Conservation (phyloP, 2,113 vertebrate genomes). For the Dermatemys mawii region DNA sequence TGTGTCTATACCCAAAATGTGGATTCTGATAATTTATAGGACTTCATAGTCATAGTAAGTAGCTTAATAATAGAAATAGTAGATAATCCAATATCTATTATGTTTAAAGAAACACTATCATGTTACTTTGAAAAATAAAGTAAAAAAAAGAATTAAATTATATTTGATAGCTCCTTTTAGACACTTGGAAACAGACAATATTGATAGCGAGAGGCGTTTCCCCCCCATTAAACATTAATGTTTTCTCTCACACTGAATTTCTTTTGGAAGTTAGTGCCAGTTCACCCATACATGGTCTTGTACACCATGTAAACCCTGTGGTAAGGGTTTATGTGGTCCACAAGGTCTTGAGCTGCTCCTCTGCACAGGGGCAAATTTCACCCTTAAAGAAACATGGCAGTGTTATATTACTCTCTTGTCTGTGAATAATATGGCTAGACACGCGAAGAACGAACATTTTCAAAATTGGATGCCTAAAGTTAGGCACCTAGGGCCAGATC, state of each 20-base stretch:
- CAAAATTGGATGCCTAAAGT: background rate
- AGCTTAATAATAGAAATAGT: background rate
- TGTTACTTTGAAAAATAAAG: constrained; percentile 12
- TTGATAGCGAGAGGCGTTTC: background rate
- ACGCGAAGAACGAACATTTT: background rate
- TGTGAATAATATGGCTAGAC: background rate
- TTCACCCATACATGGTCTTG: background rate
- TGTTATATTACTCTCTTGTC: background rate
- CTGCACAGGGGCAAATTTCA: background rate
- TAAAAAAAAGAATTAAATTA: no score
- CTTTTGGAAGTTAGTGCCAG: background rate
- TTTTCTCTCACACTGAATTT: background rate
- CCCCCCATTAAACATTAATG: background rate
- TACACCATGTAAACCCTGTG: background rate
- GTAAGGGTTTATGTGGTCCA: background rate
- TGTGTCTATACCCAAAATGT: background rate
- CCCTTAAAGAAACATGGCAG: background rate
- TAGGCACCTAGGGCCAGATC: no score
- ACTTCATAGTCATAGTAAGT: background rate
- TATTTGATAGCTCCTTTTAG: constrained; percentile 12
- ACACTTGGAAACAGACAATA: background rate
- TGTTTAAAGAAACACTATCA: constrained; percentile 25
- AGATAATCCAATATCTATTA: background rate
- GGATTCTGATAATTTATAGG: background rate
- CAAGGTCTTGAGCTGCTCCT: fast-evolving